A percentile compares a stretch with the other conserved stretches of the same genome.
Evolutionary conservation across 2,113 vertebrate species (phyloP).

Genomic region (Gymnobelideus leadbeateri): DNA sequence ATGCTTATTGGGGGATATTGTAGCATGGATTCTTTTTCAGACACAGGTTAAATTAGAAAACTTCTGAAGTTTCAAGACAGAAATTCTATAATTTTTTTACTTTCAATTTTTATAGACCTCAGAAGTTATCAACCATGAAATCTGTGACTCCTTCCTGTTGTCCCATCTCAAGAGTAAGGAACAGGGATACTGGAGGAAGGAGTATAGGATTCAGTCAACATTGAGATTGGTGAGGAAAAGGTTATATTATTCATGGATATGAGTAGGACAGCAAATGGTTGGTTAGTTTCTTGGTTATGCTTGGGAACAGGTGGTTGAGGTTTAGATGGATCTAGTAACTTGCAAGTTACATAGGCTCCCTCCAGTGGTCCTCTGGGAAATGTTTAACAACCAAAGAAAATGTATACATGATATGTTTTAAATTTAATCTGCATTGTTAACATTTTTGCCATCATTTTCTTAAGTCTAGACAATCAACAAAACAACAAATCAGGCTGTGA

Average conservation of each 20-base stretch:
- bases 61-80: background rate
- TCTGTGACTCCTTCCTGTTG: background rate
- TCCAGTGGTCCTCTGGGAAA: background rate
- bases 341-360: background rate
- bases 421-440: background rate
- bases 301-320: background rate
- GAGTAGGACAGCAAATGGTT: background rate
- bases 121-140: background rate
- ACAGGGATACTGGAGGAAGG: background rate
- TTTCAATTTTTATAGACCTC: background rate
- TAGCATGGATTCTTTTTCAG: background rate
- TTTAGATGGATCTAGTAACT: background rate
- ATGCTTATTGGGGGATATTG: background rate
- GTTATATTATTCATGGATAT: background rate
- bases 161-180: background rate
- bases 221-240: background rate
- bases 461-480: background rate
- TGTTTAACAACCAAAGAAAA: background rate
- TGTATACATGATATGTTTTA: background rate
- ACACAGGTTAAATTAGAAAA: background rate
- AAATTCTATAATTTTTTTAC: background rate
- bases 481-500: background rate
- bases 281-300: background rate
- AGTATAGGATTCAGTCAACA: background rate
- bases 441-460: background rate